These are phyloP conservation scores for Pristiophorus japonicus DNA, from an alignment of 2,113 vertebrate species.

Conservation along the genomic window DNA sequence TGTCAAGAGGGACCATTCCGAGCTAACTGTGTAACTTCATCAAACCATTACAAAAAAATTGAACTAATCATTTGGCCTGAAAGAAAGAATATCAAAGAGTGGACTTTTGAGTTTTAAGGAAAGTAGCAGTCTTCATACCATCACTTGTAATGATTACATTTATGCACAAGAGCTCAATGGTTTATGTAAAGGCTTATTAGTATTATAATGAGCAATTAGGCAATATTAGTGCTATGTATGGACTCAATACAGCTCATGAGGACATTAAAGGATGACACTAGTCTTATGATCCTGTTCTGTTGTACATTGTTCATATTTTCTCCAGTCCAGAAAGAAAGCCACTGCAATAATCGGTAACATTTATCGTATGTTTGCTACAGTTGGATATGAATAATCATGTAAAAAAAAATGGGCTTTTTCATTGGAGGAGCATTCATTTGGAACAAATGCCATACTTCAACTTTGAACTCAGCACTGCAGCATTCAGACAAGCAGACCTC, in stretches of 20 bases:
- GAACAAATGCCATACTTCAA: slow-evolving; percentile 20
- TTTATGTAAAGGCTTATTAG: slow-evolving; percentile 24
- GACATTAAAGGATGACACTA: background rate
- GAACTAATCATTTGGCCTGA: background rate
- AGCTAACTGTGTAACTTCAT: background rate
- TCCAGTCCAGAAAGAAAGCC: background rate
- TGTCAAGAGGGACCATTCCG: background rate
- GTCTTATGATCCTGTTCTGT: background rate
- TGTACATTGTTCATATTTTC: background rate
- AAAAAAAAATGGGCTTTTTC: background rate
- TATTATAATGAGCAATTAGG: slow-evolving; percentile 22
- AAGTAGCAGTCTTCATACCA: background rate
- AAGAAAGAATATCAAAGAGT: background rate
- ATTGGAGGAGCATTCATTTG: background rate
- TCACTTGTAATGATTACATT: background rate
- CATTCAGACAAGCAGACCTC: background rate
- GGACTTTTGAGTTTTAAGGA: background rate
- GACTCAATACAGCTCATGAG: background rate
- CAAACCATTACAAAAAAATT: background rate
- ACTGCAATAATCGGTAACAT: background rate
- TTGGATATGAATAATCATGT: background rate
- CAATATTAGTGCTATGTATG: background rate
- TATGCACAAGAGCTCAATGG: background rate
- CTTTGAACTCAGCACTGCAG: background rate
- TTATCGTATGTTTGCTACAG: background rate